Evolutionary conservation across 2,888 invertebrate species (phyloP), one percentile per base, ranked within the genome.

Genomic region (Lepidonotus clava): DNA sequence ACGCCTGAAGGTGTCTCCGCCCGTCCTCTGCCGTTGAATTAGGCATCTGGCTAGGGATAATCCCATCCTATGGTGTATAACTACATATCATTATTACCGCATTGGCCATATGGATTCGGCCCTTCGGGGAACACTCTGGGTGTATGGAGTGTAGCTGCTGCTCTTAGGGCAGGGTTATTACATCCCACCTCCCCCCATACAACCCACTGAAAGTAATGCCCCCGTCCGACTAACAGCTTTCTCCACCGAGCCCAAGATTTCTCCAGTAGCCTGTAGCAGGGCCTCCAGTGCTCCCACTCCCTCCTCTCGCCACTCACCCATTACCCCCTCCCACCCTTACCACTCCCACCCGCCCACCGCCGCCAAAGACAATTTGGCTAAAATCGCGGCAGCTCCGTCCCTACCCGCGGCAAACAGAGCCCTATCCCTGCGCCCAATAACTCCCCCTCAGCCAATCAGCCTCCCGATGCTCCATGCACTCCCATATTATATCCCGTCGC

Each of bases 361-460:
- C 46, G 46, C 80, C 80, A 80, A 41, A 80, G 80, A 80, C 80
- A 80, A 80, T 80, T 80, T 80, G 46, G 80, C 80, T 80, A 80
- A 80, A 80, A 80, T 80, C 46, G 46, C 46, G 28, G 14, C 1
- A 18, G 51, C 41, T 46, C 28, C 46, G 38, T 24, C 71, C 80
- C 6, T 80, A 80, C 80, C 80, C 34, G 46, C 32, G 51, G 80
- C 80, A 80, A 51, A 51, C 51, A 51, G n/a, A n/a, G 24, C 28
- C 66, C 18, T 28, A 66, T 18, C 28, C 66, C 61, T 36, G 36
- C 71, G 38, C 36, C 71, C 71, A 36, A 71, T 71, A 71, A 71
- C 71, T 71, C 71, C 38, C 11, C 34, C 6, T 71, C 34, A 71
- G 71, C 36, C 71, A 71, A 71, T 71, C 46, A 18, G 46, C 46